Evolutionary conservation across 2,888 invertebrate species (phyloP).

Genomic region (Suillia variegata): DNA sequence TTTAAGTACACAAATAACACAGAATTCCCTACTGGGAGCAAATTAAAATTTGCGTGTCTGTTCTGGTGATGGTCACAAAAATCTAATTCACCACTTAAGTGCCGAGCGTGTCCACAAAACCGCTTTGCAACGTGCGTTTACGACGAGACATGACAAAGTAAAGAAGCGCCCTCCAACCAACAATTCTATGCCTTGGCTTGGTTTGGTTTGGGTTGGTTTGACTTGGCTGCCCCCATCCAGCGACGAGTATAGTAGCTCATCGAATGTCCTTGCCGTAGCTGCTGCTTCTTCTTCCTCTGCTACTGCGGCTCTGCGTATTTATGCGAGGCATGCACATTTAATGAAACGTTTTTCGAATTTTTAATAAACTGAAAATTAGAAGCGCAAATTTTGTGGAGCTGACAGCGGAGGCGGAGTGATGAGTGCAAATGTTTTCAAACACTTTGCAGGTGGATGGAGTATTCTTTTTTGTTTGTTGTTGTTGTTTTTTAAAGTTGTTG

Average conservation of each 20-base stretch:
- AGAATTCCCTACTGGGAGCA: neutral
- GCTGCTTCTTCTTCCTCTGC: too few species aligned
- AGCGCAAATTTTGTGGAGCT: neutral
- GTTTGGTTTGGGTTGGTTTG: too few species aligned
- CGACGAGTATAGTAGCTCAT: neutral
- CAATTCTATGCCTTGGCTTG: too few species aligned
- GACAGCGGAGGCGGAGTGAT: too few species aligned
- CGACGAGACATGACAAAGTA: neutral
- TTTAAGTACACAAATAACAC: too few species aligned
- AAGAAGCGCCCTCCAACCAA: neutral
- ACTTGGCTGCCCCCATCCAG: neutral
- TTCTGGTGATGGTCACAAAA: neutral
- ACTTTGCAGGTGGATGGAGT: too few species aligned
- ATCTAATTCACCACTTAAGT: neutral
- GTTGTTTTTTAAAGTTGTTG: too few species aligned
- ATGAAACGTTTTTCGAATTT: slow-evolving; percentile 55
- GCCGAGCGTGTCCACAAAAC: neutral
- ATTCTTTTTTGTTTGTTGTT: too few species aligned
- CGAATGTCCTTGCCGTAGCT: slow-evolving; percentile 1
- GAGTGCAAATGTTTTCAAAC: too few species aligned
- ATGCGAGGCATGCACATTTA: slow-evolving; percentile 58
- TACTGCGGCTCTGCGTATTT: slow-evolving; percentile 42
- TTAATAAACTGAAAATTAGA: slow-evolving; percentile 42
- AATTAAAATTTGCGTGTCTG: neutral
- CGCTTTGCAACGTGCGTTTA: neutral